Base-by-base conservation (phyloP, 2,888 invertebrate species). In the Disparrhopalites patrizii region DNA sequence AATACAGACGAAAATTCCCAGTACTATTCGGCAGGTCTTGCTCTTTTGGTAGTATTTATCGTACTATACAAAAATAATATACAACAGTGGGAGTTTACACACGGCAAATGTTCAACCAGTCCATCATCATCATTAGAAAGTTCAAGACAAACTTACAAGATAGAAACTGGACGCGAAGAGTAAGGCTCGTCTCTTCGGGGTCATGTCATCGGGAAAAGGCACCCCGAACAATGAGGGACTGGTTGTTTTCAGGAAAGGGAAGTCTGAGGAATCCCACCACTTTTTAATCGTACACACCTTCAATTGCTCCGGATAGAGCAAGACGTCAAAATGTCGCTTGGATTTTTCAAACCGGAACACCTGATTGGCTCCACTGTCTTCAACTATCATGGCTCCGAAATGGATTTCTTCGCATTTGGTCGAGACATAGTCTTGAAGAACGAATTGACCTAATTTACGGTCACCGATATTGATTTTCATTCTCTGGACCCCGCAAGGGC, bases 11-110 rank as follows among this genome's bases (percentile, higher is more conserved):
- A 63, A 55, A 13, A 36, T 18, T 3, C 55, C 55, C 27, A 63
- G 28, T 43, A 56, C 15, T 25, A 55, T 38, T 15, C 54, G 55
- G 18, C 54, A 54, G 7, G n/a, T 30, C 30, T 43, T 63, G 57
- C 47, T 47, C 36, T 50, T 47, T n/a, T 57, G 64, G 27, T 65
- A 65, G 27, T 65, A 65, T 50, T 65, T 65, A 2, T 65, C 57
- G 36, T 65, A 65, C 64, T 65, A 38, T 7, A 10, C 13, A 60
- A 47, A 5, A 20, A 58, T n/a, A 25, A 58, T 18, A n/a, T 3
- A 56, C 36, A 25, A 13, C 8, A 54, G 28, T 13, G 7, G 20
- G n/a, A n/a, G n/a, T n/a, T n/a, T n/a, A n/a, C n/a, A n/a, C n/a
- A n/a, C n/a, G n/a, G n/a, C n/a, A n/a, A n/a, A n/a, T n/a, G n/a